Evolutionary conservation across 2,113 vertebrate species (phyloP), one percentile per base, ranked within the genome.

Genomic region (Camarhynchus parvulus): DNA sequence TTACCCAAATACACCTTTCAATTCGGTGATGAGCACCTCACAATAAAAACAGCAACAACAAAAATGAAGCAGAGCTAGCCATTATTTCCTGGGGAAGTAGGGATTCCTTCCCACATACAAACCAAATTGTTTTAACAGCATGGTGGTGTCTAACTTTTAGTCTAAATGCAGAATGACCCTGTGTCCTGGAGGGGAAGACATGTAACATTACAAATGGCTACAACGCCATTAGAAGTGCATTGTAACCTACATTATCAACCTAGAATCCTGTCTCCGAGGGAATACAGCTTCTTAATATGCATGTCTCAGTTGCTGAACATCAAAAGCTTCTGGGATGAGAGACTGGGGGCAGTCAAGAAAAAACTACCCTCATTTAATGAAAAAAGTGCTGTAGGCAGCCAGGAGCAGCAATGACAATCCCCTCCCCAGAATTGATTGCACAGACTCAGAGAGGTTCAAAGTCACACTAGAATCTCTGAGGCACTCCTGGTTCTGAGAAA

Each of bases 401-500:
- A 97, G 96, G 92, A 96, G 95, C 92, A 97, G 90, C 92, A 94
- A 95, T 77, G 88, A 96, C 94, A 85, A 96, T 87, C 82, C 90
- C 86, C 87, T 96, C 92, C 96, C 93, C 95, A 94, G 96, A 97
- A 97, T 15, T 83, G 92, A 98, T 96, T 98, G 97, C 97, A 98
- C 97, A 97, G 96, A 97, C 98, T 98, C 98, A 98, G 98, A 98
- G 97, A 97, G 98, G 97, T 97, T 92, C 95, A 94, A 98, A 98
- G 97, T 98, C 97, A 96, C 90, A 97, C 89, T 88, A 97, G 93
- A 97, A 98, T 97, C 98, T 98, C 98, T 98, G 98, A 98, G 98
- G 98, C 98, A 98, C 97, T 98, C 98, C 98, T 97, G 97, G 98
- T 98, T 98, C 96, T 97, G 96, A 98, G 94, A 97, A 97, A 96